phyloP scores from a whole-genome alignment of 2,888 invertebrate genomes.

The Cerceris rybyensis region DNA sequence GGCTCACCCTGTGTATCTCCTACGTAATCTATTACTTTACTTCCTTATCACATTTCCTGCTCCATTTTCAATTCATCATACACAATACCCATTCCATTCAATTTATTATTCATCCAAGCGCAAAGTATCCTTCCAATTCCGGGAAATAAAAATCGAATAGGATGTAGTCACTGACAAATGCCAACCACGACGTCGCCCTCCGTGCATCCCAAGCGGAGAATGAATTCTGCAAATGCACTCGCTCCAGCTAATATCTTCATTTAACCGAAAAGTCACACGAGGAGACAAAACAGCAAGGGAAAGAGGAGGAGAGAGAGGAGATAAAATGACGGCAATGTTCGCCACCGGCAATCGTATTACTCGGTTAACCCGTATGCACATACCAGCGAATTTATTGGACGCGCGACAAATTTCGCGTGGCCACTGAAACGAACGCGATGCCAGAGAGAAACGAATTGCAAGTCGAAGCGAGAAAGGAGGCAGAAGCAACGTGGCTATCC shows the following conservation, averaged over 20 bases:
- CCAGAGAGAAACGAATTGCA: not conserved
- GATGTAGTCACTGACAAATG: no score
- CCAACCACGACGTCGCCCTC: no score
- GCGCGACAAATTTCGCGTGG: constrained; percentile 58
- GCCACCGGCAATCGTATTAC: constrained; percentile 45
- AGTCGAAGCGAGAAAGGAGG: constrained; percentile 2
- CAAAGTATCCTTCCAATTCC: no score
- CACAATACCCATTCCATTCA: no score
- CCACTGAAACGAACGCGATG: constrained; percentile 10
- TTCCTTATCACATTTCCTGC: no score
- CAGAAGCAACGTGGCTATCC: not conserved
- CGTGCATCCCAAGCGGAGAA: no score
- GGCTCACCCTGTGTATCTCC: no score
- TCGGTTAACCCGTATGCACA: constrained; percentile 50
- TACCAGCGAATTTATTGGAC: constrained; percentile 59
- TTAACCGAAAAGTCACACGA: constrained; percentile 16
- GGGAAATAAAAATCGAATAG: no score
- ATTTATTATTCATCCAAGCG: no score
- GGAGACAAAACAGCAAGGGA: constrained; percentile 13
- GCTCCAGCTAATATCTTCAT: constrained; percentile 24
- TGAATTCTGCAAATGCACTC: constrained; percentile 15
- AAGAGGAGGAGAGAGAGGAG: not conserved
- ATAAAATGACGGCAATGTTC: constrained; percentile 31
- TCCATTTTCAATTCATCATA: no score
- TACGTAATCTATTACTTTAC: no score